A percentile compares a stretch with the other conserved stretches of the same genome.
phyloP scores from a whole-genome alignment of 2,113 vertebrate genomes.

The Orientallactaga bullata region DNA sequence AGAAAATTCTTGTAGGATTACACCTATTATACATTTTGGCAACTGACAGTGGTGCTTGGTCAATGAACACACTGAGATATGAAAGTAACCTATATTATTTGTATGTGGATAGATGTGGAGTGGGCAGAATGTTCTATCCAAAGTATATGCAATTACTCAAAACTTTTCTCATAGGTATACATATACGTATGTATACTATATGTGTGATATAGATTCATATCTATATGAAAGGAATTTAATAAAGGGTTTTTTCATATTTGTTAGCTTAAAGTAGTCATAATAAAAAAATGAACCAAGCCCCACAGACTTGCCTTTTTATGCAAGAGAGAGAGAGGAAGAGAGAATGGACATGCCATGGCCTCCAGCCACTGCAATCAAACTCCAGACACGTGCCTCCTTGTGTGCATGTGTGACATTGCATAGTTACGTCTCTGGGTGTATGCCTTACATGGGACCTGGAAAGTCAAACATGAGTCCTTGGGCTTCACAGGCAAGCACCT shows the following conservation, averaged over 20 bases:
- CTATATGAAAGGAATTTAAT: background rate
- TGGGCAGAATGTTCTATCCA: background rate
- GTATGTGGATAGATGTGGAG: background rate
- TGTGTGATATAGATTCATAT: too few relatives aligned
- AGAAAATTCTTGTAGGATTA: background rate
- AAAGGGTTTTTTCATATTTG: background rate
- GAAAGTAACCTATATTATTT: background rate
- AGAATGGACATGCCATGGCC: too few relatives aligned
- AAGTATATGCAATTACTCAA: background rate
- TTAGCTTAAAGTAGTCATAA: background rate
- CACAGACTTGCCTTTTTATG: too few relatives aligned
- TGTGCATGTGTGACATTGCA: too few relatives aligned
- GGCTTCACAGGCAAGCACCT: too few relatives aligned
- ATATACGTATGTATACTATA: too few relatives aligned
- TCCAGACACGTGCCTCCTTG: too few relatives aligned
- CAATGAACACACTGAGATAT: background rate
- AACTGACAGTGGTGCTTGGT: background rate
- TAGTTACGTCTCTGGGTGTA: too few relatives aligned
- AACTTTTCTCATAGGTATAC: background rate
- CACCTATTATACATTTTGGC: background rate
- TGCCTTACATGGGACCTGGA: too few relatives aligned
- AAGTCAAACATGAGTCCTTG: too few relatives aligned
- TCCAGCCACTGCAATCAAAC: too few relatives aligned
- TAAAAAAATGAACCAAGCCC: background rate
- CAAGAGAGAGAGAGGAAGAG: too few relatives aligned